Evolutionary conservation across 2,113 vertebrate genomes (phyloP).

Genomic region (Albula goreensis): DNA sequence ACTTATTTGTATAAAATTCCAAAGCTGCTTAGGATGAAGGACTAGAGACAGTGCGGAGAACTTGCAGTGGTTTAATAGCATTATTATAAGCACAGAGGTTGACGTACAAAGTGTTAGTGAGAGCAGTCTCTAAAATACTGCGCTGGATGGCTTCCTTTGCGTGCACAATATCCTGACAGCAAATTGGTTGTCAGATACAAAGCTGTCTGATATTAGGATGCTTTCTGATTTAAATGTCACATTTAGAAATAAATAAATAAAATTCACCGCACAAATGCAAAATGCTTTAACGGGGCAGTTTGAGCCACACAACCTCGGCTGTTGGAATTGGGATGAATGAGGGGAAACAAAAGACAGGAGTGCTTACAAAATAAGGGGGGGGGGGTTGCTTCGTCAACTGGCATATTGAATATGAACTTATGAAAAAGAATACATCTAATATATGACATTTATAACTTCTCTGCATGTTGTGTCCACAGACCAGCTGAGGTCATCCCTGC

Average conservation of each 20-base stretch:
- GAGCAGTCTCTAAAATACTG: slow-evolving; percentile 43
- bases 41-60: slow-evolving; percentile 45
- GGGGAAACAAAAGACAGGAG: slow-evolving; percentile 29
- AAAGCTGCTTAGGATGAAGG: slow-evolving; percentile 46
- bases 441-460: not conserved
- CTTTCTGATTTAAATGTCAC: slow-evolving; percentile 50
- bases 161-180: slow-evolving; percentile 36
- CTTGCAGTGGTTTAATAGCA: slow-evolving; percentile 45
- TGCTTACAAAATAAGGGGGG: slow-evolving; percentile 21
- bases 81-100: slow-evolving; percentile 47
- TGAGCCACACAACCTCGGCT: slow-evolving; percentile 38
- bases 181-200: slow-evolving; percentile 43
- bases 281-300: slow-evolving; percentile 29
- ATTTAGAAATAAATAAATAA: slow-evolving; percentile 42
- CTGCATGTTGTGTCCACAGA: too few relatives aligned
- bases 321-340: slow-evolving; percentile 43
- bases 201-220: slow-evolving; percentile 29
- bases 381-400: not conserved
- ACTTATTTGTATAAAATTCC: slow-evolving; percentile 44
- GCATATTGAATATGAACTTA: slow-evolving; percentile 17
- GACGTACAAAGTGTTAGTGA: slow-evolving; percentile 41
- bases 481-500: too few relatives aligned
- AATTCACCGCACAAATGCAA: too few relatives aligned
- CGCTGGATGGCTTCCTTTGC: slow-evolving; percentile 42
- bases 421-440: slow-evolving; percentile 22